Percentiles rank a stretch among this genome's conserved stretches.
phyloP scores from a whole-genome alignment of 2,113 vertebrate species.

The Orycteropus afer region DNA sequence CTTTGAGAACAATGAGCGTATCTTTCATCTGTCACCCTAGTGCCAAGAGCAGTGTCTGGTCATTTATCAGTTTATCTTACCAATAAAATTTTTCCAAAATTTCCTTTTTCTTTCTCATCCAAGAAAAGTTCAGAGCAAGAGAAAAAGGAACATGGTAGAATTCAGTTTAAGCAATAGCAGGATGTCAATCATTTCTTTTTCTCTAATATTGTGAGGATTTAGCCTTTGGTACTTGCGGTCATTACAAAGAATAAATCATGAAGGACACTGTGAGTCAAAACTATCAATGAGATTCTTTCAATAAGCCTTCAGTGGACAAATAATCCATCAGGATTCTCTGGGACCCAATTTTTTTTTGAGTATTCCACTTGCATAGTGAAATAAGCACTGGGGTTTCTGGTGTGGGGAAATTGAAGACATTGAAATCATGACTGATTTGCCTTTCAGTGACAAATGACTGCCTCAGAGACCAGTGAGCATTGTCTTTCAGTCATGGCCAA shows the following conservation, averaged over 20 bases:
- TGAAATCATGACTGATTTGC: background rate
- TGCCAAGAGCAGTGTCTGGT: background rate
- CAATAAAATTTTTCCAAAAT: background rate
- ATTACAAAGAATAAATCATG: constrained; percentile 1
- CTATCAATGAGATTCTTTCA: constrained; percentile 31
- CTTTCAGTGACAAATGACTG: background rate
- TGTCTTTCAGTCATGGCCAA: background rate
- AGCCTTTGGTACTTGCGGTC: background rate
- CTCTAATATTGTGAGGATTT: background rate
- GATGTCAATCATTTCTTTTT: background rate
- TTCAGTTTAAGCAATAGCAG: constrained; percentile 15
- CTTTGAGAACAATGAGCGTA: background rate
- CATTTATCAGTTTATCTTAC: background rate
- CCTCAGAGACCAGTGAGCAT: background rate
- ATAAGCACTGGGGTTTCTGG: background rate
- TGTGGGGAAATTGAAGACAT: background rate
- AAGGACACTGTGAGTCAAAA: constrained; percentile 35
- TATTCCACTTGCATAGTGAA: background rate
- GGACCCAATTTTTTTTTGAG: background rate
- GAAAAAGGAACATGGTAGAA: background rate
- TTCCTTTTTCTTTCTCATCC: background rate
- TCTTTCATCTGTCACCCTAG: background rate
- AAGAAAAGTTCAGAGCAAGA: background rate
- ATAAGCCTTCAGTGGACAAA: background rate
- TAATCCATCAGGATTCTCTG: background rate